Evolutionary conservation across 2,797 vertebrate genomes (phyloP), one percentile per base, ranked within the genome.

Genomic region (Pseudomugil tenellus): DNA sequence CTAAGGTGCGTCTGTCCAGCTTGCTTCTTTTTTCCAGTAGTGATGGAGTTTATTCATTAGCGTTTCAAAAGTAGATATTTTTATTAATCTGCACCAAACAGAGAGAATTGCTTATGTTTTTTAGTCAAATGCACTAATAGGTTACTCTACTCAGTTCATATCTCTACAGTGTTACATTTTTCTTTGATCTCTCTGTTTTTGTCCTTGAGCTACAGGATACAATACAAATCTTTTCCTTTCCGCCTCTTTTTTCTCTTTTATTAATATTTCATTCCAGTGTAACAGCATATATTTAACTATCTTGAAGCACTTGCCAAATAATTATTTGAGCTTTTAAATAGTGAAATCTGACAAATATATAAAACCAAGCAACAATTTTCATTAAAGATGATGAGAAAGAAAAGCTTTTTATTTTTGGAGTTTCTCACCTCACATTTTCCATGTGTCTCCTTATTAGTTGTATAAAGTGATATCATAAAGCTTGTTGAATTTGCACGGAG

Each of bases 131-230:
- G 35, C n/a, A 49, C 23, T 10, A 1, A 29, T 49, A 59, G 17
- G 3, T 65, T 23, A 31, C 35, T n/a, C 21, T 25, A 14, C 17
- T 29, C 1, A 21, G 43, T n/a, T 17, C 55, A 43, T 41, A 82
- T 51, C 19, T 65, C 51, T 12, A 25, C 43, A 70, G 28, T 55
- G 31, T 14, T 63, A 48, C 31, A 21, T 70, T 71, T 59, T 39
- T 63, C 69, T 79, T 81, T 77, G 52, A 81, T 74, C 3, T 51
- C 64, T 63, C 29, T 29, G 29, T 77, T 14, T 57, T 1, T 75
- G 52, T 72, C 75, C 77, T 67, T 63, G 1, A 79, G 70, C 63
- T 63, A 48, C 25, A 60, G 54, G 46, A 46, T 7, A 72, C 26
- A 23, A 26, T 69, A 37, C 37, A 71, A 17, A 62, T 71, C 34